These are phyloP conservation scores for Laodelphax striatellus DNA, from an alignment of 1,140 invertebrate genomes.

Conservation along the genomic window DNA sequence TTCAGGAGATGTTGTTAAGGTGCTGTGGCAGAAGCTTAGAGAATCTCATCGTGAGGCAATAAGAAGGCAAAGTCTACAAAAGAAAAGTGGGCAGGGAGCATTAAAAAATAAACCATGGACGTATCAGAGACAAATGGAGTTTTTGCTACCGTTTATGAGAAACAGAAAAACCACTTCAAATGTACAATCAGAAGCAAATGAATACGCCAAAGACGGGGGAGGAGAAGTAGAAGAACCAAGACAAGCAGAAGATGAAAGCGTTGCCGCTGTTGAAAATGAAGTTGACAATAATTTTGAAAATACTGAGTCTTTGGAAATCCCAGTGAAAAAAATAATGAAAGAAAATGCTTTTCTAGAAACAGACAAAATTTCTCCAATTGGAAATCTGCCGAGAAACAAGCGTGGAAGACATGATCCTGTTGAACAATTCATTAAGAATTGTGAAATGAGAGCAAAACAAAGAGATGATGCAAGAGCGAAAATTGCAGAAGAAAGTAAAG, in stretches of 20 bases:
- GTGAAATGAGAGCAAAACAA: neutral
- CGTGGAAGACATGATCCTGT: neutral
- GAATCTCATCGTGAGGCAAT: constrained; percentile 13
- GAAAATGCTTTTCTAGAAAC: neutral
- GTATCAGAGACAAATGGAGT: constrained; percentile 14
- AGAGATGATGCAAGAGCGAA: neutral
- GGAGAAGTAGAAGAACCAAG: neutral
- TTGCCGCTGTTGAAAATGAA: neutral
- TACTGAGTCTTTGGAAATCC: neutral
- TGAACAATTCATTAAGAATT: neutral
- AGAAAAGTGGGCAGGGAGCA: constrained; percentile 14
- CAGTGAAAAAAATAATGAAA: neutral
- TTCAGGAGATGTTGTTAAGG: no score
- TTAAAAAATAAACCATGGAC: constrained; percentile 15
- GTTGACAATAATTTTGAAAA: no score
- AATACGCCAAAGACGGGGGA: neutral
- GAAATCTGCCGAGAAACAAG: neutral
- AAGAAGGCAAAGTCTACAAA: constrained; percentile 12
- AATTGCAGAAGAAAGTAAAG: neutral
- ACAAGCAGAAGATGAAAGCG: neutral
- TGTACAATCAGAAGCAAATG: neutral
- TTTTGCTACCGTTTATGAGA: neutral
- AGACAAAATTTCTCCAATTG: neutral
- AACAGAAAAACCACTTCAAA: neutral
- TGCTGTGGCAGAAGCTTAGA: constrained; percentile 17